Conservation (phyloP, 2,888 invertebrate species). For the Ypsolopha sequella region DNA sequence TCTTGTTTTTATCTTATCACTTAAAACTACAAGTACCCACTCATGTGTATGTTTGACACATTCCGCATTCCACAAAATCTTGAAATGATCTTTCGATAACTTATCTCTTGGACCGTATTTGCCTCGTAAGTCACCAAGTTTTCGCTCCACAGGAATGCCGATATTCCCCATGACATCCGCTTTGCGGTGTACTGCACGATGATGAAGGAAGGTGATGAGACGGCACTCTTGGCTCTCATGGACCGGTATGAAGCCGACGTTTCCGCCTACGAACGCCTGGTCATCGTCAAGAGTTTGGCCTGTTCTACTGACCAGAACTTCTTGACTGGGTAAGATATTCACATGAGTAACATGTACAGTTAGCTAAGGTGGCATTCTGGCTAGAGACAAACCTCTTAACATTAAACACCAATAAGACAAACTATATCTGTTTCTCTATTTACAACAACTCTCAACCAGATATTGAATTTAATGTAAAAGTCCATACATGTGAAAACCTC, state of each 20-base stretch:
- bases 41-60: background rate
- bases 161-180: constrained; percentile 63
- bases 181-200: constrained; percentile 83
- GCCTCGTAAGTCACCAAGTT: background rate
- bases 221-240: constrained; percentile 79
- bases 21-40: background rate
- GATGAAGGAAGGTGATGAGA: constrained; percentile 75
- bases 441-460: too few species aligned
- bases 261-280: constrained; percentile 80
- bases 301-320: constrained; percentile 74
- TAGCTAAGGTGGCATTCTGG: too few species aligned
- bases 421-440: too few species aligned
- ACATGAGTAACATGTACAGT: too few species aligned
- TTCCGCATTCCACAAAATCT: background rate
- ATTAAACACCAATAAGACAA: too few species aligned
- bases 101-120: background rate
- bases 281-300: constrained; percentile 77
- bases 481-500: too few species aligned
- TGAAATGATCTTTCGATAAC: background rate
- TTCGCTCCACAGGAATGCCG: constrained; percentile 34
- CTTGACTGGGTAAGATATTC: constrained; percentile 63
- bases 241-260: constrained; percentile 72
- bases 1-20: too few species aligned
- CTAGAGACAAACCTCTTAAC: too few species aligned
- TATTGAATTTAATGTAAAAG: too few species aligned